Conservation (phyloP, 2,113 vertebrate species). For the Numenius arquata region DNA sequence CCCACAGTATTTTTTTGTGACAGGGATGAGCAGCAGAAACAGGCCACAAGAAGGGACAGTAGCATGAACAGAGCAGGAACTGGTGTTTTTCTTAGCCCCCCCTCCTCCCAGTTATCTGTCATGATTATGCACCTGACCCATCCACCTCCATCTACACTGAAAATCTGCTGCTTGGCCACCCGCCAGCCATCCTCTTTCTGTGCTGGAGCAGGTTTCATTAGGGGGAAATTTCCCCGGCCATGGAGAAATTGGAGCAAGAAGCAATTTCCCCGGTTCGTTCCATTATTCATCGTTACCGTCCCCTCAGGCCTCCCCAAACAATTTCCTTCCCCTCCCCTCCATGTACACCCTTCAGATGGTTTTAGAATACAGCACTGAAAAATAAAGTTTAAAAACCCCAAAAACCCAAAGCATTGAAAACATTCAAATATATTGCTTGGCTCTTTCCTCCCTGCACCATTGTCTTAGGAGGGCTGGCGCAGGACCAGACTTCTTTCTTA, state of each 20-base stretch:
- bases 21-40: background rate
- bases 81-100: background rate
- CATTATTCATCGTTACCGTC: constrained; percentile 45
- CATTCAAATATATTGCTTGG: constrained; percentile 42
- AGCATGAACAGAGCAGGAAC: rapidly evolving
- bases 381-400: background rate
- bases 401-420: constrained; percentile 45
- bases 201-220: background rate
- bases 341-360: constrained; percentile 15
- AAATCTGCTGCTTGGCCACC: background rate
- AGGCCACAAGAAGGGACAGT: rapidly evolving
- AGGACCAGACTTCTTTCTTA: constrained; percentile 48
- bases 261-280: background rate
- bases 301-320: background rate
- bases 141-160: background rate
- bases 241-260: background rate
- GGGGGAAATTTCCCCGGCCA: background rate
- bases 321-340: constrained; percentile 38
- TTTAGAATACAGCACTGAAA: constrained; percentile 31
- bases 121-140: background rate
- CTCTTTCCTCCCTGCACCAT: constrained; percentile 25
- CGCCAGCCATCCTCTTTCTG: background rate
- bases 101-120: background rate
- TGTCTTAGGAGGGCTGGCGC: constrained; percentile 48
- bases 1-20: background rate